Evolutionary conservation across 2,797 vertebrate genomes (phyloP).

Genomic region (Trachops cirrhosus): DNA sequence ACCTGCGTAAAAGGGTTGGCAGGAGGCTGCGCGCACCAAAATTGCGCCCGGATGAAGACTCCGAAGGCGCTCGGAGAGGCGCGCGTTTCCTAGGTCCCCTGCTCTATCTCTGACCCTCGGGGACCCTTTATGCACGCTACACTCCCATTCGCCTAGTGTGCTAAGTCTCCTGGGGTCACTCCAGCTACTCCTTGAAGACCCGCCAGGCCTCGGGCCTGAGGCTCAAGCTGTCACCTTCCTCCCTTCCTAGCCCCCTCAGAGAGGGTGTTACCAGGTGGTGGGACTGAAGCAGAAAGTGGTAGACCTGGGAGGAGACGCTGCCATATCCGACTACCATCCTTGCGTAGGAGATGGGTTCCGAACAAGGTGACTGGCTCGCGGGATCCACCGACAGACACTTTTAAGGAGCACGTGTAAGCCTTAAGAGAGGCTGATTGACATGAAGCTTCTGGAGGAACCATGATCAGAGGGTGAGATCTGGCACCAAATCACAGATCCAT

Average conservation of each 20-base stretch:
- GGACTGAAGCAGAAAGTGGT: not conserved
- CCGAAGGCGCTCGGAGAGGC: not conserved
- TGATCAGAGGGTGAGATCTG: not conserved
- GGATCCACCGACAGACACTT: not conserved
- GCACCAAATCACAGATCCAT: not conserved
- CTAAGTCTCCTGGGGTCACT: not conserved
- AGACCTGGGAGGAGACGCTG: not conserved
- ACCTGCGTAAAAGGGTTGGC: not conserved
- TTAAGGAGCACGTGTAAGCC: not conserved
- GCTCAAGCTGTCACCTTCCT: not conserved
- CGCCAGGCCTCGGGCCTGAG: not conserved
- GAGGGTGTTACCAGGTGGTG: not conserved
- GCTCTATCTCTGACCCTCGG: not conserved
- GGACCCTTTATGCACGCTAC: rapidly evolving
- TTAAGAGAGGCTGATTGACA: not conserved
- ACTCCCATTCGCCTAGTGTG: not conserved
- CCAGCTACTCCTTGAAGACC: not conserved
- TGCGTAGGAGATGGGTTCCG: not conserved
- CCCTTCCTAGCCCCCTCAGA: not conserved
- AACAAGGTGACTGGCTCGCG: not conserved
- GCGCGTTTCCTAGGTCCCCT: not conserved
- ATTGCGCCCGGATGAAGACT: rapidly evolving
- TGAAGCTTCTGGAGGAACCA: not conserved
- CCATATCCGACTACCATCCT: not conserved
- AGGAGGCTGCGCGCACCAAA: not conserved